These are phyloP conservation scores for Otis tarda DNA, from an alignment of 2,113 vertebrate species.

Conservation along the genomic window DNA sequence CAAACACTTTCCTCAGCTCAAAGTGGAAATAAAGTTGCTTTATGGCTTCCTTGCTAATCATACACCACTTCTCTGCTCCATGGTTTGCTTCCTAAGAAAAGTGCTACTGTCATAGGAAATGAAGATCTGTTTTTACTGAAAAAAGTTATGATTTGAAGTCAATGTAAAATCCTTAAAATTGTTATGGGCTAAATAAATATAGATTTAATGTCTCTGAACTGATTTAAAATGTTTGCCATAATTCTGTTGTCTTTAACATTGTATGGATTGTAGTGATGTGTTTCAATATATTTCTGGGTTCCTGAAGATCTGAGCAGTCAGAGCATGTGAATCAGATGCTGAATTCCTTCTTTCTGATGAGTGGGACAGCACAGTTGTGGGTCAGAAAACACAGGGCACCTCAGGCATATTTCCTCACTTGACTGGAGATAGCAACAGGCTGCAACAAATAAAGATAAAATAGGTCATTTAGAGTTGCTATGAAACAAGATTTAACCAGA, in stretches of 20 bases:
- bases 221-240: not conserved
- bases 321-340: not conserved
- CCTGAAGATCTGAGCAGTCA: not conserved
- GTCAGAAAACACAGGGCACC: not conserved
- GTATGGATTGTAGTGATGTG: not conserved
- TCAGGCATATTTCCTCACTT: not conserved
- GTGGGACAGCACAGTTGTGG: rapidly evolving
- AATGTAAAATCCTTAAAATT: not conserved
- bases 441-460: not conserved
- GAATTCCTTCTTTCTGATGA: not conserved
- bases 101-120: not conserved
- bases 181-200: not conserved
- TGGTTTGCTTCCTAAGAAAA: not conserved
- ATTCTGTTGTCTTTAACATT: not conserved
- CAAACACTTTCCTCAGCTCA: not conserved
- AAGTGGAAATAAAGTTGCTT: not conserved
- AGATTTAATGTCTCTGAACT: not conserved
- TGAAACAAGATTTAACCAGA: not conserved
- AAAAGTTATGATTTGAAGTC: not conserved
- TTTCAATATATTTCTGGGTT: not conserved
- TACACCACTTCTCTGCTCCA: not conserved
- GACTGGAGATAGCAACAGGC: not conserved
- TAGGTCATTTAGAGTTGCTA: not conserved
- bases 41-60: not conserved
- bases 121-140: not conserved